Evolutionary conservation across 1,140 invertebrate species (phyloP).

Genomic region (Chironomus tepperi): DNA sequence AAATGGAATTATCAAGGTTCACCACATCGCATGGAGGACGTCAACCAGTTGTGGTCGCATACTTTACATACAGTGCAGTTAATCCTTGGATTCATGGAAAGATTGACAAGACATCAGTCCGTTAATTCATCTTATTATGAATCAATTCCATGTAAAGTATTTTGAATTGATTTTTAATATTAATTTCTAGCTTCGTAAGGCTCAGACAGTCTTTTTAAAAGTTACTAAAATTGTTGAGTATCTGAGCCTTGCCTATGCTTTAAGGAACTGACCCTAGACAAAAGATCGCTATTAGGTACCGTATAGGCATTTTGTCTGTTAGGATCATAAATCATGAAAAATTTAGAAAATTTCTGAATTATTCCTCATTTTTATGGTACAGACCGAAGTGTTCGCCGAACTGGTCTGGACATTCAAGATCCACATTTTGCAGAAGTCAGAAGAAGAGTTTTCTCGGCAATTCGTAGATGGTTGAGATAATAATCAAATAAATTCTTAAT

Average conservation of each 20-base stretch:
- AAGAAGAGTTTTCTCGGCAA: not conserved
- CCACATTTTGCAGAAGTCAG: not conserved
- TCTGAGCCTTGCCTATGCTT: too few relatives aligned
- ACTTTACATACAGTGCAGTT: constrained; percentile 52
- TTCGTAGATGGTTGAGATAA: not conserved
- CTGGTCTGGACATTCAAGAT: not conserved
- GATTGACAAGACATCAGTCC: not conserved
- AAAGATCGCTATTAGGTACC: too few relatives aligned
- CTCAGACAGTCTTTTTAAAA: too few relatives aligned
- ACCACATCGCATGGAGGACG: constrained; percentile 40
- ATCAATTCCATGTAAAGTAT: not conserved
- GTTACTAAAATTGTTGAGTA: too few relatives aligned
- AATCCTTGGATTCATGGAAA: constrained; percentile 47
- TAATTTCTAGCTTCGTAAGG: too few relatives aligned
- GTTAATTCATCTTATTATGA: not conserved
- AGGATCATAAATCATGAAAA: too few relatives aligned
- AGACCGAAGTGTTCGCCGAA: not conserved
- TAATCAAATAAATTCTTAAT: too few relatives aligned
- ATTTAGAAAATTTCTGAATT: too few relatives aligned
- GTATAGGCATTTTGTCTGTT: too few relatives aligned
- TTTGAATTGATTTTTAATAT: too few relatives aligned
- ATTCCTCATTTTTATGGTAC: too few relatives aligned
- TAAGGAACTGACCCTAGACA: too few relatives aligned
- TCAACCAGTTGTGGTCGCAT: constrained; percentile 48
- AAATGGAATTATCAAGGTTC: constrained; percentile 47